These are phyloP conservation scores for Stomatorhinus walkeri DNA, from an alignment of 2,797 vertebrate genomes.

Conservation along the genomic window DNA sequence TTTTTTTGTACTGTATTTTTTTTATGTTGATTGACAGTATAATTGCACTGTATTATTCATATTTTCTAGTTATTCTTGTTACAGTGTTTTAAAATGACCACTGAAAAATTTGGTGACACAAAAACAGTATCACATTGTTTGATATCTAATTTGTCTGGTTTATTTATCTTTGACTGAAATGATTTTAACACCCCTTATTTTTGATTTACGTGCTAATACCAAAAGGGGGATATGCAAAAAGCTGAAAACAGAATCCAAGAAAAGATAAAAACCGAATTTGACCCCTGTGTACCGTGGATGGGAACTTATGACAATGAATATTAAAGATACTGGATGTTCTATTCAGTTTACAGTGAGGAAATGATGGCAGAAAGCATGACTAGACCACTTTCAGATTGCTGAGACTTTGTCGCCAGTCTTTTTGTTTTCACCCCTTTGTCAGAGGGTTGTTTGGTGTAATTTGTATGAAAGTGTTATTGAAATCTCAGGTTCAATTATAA, in stretches of 20 bases:
- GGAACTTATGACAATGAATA: neutral
- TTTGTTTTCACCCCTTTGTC: neutral
- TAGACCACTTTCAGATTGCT: neutral
- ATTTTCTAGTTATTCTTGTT: neutral
- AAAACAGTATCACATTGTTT: neutral
- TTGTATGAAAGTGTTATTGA: neutral
- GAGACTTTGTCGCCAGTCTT: neutral
- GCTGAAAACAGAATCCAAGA: neutral
- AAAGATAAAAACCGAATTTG: conserved; percentile 5
- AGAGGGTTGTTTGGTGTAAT: neutral
- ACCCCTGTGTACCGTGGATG: neutral
- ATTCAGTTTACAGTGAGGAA: neutral
- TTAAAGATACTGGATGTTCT: neutral
- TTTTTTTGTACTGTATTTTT: neutral
- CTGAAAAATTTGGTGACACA: neutral
- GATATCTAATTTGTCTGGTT: neutral
- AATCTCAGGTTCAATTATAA: too few species aligned
- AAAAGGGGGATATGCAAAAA: neutral
- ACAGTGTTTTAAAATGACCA: conserved; percentile 2
- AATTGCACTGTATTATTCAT: neutral
- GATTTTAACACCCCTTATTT: neutral
- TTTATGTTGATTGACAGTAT: neutral
- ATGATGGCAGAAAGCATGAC: neutral
- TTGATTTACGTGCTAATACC: neutral
- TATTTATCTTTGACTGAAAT: neutral